phyloP scores from a whole-genome alignment of 2,113 vertebrate species.

The Motacilla alba region DNA sequence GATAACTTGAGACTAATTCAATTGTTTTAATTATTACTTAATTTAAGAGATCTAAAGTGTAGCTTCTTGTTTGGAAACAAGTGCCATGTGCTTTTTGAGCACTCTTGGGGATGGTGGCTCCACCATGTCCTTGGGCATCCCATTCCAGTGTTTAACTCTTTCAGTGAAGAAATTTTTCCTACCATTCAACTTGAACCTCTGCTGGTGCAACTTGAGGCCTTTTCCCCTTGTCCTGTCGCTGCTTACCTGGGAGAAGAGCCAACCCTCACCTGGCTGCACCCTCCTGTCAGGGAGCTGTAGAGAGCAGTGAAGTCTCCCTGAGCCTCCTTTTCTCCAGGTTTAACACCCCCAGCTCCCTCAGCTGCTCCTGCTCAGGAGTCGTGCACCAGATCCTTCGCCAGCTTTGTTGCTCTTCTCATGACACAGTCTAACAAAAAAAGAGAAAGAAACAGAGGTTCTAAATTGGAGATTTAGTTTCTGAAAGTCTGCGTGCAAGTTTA shows the following conservation, averaged over 20 bases:
- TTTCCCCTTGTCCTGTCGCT: not conserved
- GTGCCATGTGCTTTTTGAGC: not conserved
- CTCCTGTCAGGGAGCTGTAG: not conserved
- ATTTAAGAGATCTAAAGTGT: slow-evolving; percentile 4
- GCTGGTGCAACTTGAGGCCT: not conserved
- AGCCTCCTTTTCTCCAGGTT: not conserved
- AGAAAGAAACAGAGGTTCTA: not conserved
- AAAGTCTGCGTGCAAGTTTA: not conserved
- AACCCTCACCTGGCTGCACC: not conserved
- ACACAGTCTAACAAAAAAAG: not conserved
- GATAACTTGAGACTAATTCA: slow-evolving; percentile 19
- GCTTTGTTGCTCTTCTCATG: not conserved
- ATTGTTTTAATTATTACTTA: slow-evolving; percentile 40
- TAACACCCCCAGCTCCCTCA: not conserved
- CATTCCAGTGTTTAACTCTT: not conserved
- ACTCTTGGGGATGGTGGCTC: not conserved
- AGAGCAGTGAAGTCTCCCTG: not conserved
- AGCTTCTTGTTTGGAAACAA: slow-evolving; percentile 20
- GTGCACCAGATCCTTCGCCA: accelerated
- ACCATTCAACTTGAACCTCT: not conserved
- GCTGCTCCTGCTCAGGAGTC: not conserved
- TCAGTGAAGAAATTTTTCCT: not conserved
- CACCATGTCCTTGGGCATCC: not conserved
- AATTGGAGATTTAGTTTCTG: not conserved
- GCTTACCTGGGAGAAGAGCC: not conserved